These are phyloP conservation scores for Drosophila hamatofila DNA, from an alignment of 2,888 invertebrate genomes.

Conservation along the genomic window DNA sequence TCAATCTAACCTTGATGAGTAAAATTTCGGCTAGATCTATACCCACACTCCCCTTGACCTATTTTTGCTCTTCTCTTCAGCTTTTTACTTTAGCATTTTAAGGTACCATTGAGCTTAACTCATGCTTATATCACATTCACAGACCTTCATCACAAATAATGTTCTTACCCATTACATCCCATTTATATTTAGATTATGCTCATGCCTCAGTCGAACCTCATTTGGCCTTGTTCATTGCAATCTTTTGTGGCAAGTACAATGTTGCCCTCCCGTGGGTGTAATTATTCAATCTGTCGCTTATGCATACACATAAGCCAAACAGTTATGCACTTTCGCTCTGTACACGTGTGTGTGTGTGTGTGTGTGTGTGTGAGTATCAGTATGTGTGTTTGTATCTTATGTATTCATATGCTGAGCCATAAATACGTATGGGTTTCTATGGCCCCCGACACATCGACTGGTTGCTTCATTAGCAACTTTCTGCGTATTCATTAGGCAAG, in stretches of 20 bases:
- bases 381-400: slow-evolving; percentile 18
- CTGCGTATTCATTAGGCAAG: slow-evolving; percentile 77
- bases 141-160: slow-evolving; percentile 11
- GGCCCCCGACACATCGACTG: slow-evolving; percentile 43
- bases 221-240: slow-evolving; percentile 31
- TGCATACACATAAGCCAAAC: slow-evolving; percentile 45
- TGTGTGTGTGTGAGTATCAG: neutral
- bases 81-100: neutral
- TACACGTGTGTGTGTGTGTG: slow-evolving; percentile 13
- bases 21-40: neutral
- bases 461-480: slow-evolving; percentile 80
- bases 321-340: slow-evolving; percentile 28
- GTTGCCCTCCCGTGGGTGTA: slow-evolving; percentile 58
- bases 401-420: slow-evolving; percentile 16
- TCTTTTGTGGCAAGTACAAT: slow-evolving; percentile 31
- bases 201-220: slow-evolving; percentile 16
- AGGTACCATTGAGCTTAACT: neutral
- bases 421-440: slow-evolving; percentile 18
- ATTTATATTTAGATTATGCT: slow-evolving; percentile 24
- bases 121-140: too few species aligned
- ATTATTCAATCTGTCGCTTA: slow-evolving; percentile 75
- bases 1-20: too few species aligned
- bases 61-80: neutral
- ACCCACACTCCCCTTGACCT: neutral
- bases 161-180: slow-evolving; percentile 5